Conservation (phyloP, 2,113 vertebrate genomes). For the Cheirogaleus medius region DNA sequence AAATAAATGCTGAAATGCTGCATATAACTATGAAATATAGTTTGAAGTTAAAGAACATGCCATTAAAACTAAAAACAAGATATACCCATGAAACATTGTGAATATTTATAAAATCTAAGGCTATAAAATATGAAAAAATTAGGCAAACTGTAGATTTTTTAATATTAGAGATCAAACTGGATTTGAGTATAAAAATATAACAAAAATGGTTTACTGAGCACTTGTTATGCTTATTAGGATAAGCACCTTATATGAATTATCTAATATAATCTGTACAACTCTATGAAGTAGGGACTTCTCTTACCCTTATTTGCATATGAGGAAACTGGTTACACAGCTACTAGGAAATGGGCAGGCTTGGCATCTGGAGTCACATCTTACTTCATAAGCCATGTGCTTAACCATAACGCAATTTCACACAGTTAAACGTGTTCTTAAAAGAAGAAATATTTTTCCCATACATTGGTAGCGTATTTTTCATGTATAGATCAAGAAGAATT, state of each 20-base stretch:
- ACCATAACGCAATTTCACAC: neutral
- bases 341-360: neutral
- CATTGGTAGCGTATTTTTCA: neutral
- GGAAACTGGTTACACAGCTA: neutral
- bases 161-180: neutral
- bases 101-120: neutral
- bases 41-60: neutral
- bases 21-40: neutral
- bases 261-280: neutral
- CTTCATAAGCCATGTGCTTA: neutral
- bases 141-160: neutral
- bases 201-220: neutral
- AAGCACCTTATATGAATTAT: neutral
- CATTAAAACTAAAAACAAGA: neutral
- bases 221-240: neutral
- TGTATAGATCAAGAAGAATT: neutral
- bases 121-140: neutral
- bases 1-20: neutral
- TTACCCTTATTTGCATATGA: neutral
- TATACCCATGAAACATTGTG: neutral
- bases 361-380: neutral
- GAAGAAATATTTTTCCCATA: neutral
- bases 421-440: neutral
- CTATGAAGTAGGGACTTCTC: neutral
- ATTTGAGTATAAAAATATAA: neutral